These are phyloP conservation scores for Epizoanthus ramosus DNA, from an alignment of 92 coral and sea anemone genomes.

Conservation along the genomic window DNA sequence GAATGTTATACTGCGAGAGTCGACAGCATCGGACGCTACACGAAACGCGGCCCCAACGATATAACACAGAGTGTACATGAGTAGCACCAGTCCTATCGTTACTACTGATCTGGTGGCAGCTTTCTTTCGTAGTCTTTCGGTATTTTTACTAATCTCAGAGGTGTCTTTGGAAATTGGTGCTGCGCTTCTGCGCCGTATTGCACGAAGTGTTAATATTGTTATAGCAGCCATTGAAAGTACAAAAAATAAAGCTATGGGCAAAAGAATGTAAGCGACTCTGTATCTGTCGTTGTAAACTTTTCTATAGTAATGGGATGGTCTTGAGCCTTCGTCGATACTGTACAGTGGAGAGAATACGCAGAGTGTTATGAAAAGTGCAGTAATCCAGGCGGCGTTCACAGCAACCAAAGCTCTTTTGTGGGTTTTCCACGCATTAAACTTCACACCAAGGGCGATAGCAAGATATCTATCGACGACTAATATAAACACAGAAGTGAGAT, in stretches of 20 bases:
- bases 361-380: neutral
- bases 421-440: slow-evolving; percentile 7
- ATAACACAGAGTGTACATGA: neutral
- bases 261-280: neutral
- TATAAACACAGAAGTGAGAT: slow-evolving; percentile 1
- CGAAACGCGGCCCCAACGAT: neutral
- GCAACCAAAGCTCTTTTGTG: neutral
- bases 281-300: neutral
- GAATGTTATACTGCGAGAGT: neutral
- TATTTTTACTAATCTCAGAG: too few species aligned
- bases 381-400: neutral
- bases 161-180: too few species aligned
- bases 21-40: neutral
- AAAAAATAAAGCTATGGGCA: neutral
- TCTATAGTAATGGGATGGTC: neutral
- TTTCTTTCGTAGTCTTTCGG: too few species aligned
- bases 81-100: too few species aligned
- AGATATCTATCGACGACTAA: slow-evolving; percentile 5
- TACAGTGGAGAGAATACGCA: neutral
- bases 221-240: neutral
- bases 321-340: neutral
- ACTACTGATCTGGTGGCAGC: too few species aligned
- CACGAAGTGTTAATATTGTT: neutral
- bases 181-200: neutral
- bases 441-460: slow-evolving; percentile 5